These are phyloP conservation scores for Drosophila quinaria DNA, from an alignment of 2,888 invertebrate species.

Conservation along the genomic window DNA sequence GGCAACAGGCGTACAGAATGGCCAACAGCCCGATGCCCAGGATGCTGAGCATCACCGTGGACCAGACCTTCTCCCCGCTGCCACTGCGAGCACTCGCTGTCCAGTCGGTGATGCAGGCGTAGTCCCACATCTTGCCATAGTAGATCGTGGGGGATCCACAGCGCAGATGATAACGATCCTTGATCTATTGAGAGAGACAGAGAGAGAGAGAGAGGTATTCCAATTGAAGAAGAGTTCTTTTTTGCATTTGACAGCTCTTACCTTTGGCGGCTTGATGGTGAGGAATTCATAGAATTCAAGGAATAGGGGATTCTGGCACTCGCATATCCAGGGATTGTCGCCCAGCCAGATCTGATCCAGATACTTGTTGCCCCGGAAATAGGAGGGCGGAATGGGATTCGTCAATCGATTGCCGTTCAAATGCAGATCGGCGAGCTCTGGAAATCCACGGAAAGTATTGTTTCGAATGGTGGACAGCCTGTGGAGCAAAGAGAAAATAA, in stretches of 20 bases:
- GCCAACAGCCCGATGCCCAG: conserved; percentile 65
- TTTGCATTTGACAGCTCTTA: conserved; percentile 29
- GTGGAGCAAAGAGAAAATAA: background rate
- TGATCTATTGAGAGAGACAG: conserved; percentile 65
- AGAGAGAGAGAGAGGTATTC: too few species aligned
- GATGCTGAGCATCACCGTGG: conserved; percentile 87
- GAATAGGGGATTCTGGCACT: conserved; percentile 88
- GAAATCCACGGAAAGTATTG: conserved; percentile 88
- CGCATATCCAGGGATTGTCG: conserved; percentile 93
- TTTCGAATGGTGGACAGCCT: conserved; percentile 88
- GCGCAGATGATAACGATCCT: conserved; percentile 86
- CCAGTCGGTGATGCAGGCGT: conserved; percentile 89
- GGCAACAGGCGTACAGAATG: conserved; percentile 68
- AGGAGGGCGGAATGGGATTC: conserved; percentile 87
- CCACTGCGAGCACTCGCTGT: conserved; percentile 85
- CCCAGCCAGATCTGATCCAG: conserved; percentile 88
- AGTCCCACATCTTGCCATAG: conserved; percentile 89
- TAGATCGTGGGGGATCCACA: conserved; percentile 89
- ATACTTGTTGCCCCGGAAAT: conserved; percentile 88
- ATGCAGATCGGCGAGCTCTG: conserved; percentile 88
- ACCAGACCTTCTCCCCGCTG: conserved; percentile 87
- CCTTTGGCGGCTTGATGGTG: conserved; percentile 87
- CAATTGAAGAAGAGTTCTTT: background rate
- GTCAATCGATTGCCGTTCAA: conserved; percentile 91
- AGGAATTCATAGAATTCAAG: conserved; percentile 88